These are phyloP conservation scores for Speoplatyrhinus poulsoni DNA, from an alignment of 2,113 vertebrate species.

Conservation along the genomic window DNA sequence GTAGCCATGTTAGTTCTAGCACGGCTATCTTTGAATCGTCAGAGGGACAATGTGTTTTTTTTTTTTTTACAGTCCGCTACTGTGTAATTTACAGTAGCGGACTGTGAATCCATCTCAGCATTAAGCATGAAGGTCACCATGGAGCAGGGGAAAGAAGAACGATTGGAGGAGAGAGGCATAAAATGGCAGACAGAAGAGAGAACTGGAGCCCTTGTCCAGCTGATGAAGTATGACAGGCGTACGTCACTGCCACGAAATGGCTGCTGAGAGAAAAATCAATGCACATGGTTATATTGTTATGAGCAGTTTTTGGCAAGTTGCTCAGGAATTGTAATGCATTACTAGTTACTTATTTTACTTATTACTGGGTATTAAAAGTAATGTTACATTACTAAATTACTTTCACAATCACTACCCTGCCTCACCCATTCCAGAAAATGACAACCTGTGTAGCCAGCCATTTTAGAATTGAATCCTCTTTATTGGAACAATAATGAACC, in stretches of 20 bases:
- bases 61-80: slow-evolving; percentile 27
- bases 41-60: slow-evolving; percentile 16
- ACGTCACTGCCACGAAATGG: slow-evolving; percentile 22
- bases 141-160: slow-evolving; percentile 25
- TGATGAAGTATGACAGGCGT: slow-evolving; percentile 36
- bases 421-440: no score
- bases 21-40: slow-evolving; percentile 13
- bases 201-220: slow-evolving; percentile 59
- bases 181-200: slow-evolving; percentile 40
- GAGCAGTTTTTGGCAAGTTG: not conserved
- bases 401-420: no score
- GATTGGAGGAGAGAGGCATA: slow-evolving; percentile 21
- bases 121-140: slow-evolving; percentile 34
- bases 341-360: no score
- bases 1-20: slow-evolving; percentile 28
- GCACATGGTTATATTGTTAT: slow-evolving; percentile 11
- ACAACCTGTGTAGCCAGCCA: no score
- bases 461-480: no score
- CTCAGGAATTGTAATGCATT: no score
- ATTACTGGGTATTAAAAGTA: no score
- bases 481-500: no score
- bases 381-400: no score
- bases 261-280: slow-evolving; percentile 48
- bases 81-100: slow-evolving; percentile 7
- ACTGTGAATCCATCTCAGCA: slow-evolving; percentile 36